Conservation (phyloP, 1,140 invertebrate genomes). For the Paralvinella palmiformis region DNA sequence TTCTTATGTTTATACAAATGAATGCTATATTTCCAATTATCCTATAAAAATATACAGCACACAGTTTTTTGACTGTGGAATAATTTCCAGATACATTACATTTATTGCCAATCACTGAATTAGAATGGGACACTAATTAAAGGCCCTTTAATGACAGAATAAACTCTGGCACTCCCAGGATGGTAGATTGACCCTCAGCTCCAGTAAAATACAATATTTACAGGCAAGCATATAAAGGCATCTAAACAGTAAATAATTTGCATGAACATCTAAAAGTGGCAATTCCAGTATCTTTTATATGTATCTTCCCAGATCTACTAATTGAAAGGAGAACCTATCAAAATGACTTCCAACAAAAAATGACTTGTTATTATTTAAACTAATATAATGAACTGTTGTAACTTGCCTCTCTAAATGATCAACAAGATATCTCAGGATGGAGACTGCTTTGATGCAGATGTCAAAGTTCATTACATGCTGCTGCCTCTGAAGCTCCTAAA, state of each 20-base stretch:
- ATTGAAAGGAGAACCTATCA: background rate
- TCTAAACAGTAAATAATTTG: background rate
- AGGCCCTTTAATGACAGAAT: too few species aligned
- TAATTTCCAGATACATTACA: too few species aligned
- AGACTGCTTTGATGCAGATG: conserved; percentile 45
- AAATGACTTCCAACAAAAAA: background rate
- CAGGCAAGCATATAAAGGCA: background rate
- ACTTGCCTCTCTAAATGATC: conserved; percentile 43
- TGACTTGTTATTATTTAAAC: background rate
- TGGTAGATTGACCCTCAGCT: background rate
- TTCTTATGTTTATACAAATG: too few species aligned
- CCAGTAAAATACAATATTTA: background rate
- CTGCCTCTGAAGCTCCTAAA: conserved; percentile 45
- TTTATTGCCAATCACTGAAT: too few species aligned
- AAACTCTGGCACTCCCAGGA: background rate
- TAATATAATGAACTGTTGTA: too few species aligned
- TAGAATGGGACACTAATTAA: too few species aligned
- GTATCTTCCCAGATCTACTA: background rate
- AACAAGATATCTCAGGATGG: conserved; percentile 45
- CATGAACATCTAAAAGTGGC: background rate
- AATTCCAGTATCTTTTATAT: background rate
- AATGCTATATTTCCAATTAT: too few species aligned
- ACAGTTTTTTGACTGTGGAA: too few species aligned
- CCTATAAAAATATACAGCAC: too few species aligned
- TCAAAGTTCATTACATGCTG: conserved; percentile 45